Percentiles rank a stretch among this genome's conserved stretches.
These are phyloP conservation scores for Pseudobourletiella spinata DNA, from an alignment of 1,140 invertebrate genomes.

Conservation along the genomic window DNA sequence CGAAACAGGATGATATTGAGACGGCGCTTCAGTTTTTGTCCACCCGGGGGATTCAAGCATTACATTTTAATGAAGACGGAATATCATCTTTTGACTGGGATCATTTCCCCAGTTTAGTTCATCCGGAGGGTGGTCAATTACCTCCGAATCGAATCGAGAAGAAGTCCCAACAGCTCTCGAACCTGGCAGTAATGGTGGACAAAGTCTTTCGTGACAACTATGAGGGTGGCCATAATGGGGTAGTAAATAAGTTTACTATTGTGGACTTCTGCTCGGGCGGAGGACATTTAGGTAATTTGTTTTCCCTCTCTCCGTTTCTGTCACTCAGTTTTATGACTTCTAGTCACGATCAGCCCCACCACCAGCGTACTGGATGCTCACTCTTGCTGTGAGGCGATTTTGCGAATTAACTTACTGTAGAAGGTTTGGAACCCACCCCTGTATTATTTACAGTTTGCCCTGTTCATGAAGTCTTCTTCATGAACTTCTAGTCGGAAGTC, in stretches of 20 bases:
- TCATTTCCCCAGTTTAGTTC: constrained; percentile 57
- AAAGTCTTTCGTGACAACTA: constrained; percentile 47
- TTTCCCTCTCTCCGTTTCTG: background rate
- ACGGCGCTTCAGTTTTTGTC: constrained; percentile 44
- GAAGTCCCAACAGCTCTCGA: constrained; percentile 84
- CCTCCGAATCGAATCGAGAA: constrained; percentile 60
- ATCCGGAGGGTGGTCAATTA: constrained; percentile 66
- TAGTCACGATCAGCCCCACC: too few relatives aligned
- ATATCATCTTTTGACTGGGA: constrained; percentile 50
- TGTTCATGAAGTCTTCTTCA: too few relatives aligned
- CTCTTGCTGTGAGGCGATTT: too few relatives aligned
- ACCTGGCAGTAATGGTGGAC: constrained; percentile 67
- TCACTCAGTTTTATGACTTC: background rate
- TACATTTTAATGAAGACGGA: constrained; percentile 15
- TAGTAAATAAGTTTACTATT: constrained; percentile 51
- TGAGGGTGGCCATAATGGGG: constrained; percentile 35
- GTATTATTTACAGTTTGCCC: too few relatives aligned
- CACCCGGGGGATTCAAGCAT: background rate
- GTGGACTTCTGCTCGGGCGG: constrained; percentile 93
- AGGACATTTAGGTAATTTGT: constrained; percentile 65
- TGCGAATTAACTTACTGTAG: too few relatives aligned
- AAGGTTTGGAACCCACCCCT: too few relatives aligned
- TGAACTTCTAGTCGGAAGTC: too few relatives aligned
- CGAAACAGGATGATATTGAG: constrained; percentile 64
- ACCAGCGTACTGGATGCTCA: too few relatives aligned